These are phyloP conservation scores for Stictonetta naevosa DNA, from an alignment of 2,113 vertebrate genomes.

Conservation along the genomic window DNA sequence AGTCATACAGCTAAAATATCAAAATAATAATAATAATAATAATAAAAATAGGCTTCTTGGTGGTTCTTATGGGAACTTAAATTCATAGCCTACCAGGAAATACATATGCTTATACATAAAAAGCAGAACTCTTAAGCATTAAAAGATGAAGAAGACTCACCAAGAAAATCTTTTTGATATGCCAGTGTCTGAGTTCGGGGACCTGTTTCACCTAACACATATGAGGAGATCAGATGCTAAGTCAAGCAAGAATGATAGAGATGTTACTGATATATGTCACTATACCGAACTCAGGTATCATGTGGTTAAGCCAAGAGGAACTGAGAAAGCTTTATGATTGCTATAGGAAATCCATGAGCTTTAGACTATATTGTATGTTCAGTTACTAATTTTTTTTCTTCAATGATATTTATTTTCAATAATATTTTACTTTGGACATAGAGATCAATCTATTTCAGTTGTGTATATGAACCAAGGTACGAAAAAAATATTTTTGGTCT, in stretches of 20 bases:
- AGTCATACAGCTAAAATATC: not conserved
- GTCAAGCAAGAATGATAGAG: not conserved
- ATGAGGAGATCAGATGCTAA: not conserved
- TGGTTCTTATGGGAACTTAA: not conserved
- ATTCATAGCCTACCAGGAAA: not conserved
- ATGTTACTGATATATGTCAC: not conserved
- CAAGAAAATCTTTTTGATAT: not conserved
- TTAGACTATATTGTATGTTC: not conserved
- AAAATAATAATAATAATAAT: too few relatives aligned
- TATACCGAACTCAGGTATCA: not conserved
- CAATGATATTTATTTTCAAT: not conserved
- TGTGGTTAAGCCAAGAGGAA: not conserved
- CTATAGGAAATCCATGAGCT: not conserved
- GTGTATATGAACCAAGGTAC: not conserved
- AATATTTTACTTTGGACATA: not conserved
- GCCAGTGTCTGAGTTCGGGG: not conserved
- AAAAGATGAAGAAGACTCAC: not conserved
- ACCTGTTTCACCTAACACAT: not conserved
- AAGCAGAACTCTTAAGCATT: not conserved
- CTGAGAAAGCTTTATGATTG: not conserved
- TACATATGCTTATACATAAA: accelerated
- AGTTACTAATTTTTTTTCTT: not conserved
- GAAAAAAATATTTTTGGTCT: not conserved
- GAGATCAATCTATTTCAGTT: not conserved
- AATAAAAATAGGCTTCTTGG: not conserved